A percentile compares a stretch with the other conserved stretches of the same genome.
Conservation (phyloP, 1,140 invertebrate genomes). For the Ridgeia piscesae region DNA sequence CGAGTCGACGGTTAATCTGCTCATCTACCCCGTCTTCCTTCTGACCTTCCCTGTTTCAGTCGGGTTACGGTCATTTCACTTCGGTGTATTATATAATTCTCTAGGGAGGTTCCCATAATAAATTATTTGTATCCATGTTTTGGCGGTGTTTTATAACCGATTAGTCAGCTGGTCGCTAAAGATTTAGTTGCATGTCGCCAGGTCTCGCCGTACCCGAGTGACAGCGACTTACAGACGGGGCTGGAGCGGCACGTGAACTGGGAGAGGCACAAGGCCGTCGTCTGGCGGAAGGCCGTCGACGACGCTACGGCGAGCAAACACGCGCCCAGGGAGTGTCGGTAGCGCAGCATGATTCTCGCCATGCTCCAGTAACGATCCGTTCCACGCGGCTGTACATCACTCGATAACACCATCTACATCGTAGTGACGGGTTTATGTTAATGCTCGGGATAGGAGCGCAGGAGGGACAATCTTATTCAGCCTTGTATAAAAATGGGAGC, state of each 20-base stretch:
- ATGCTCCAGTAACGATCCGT: not conserved
- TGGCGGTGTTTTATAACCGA: no score
- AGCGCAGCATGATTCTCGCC: not conserved
- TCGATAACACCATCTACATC: not conserved
- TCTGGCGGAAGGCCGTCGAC: not conserved
- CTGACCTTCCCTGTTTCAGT: no score
- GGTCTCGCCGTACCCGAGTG: constrained; percentile 44
- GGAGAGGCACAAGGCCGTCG: constrained; percentile 29
- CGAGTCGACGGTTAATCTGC: no score
- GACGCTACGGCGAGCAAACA: not conserved
- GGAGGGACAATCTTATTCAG: no score
- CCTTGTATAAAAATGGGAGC: not conserved
- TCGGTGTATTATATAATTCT: no score
- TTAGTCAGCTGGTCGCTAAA: not conserved
- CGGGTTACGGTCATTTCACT: no score
- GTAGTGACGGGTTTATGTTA: not conserved
- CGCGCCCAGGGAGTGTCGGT: not conserved
- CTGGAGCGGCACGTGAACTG: constrained; percentile 39
- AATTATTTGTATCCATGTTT: no score
- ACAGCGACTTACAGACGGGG: constrained; percentile 39
- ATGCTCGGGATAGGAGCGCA: not conserved
- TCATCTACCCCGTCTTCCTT: no score
- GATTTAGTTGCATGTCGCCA: constrained; percentile 27
- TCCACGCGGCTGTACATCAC: not conserved
- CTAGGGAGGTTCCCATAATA: no score